These are phyloP conservation scores for Chaunax sp. DNA, from an alignment of 2,797 vertebrate species.

Conservation along the genomic window DNA sequence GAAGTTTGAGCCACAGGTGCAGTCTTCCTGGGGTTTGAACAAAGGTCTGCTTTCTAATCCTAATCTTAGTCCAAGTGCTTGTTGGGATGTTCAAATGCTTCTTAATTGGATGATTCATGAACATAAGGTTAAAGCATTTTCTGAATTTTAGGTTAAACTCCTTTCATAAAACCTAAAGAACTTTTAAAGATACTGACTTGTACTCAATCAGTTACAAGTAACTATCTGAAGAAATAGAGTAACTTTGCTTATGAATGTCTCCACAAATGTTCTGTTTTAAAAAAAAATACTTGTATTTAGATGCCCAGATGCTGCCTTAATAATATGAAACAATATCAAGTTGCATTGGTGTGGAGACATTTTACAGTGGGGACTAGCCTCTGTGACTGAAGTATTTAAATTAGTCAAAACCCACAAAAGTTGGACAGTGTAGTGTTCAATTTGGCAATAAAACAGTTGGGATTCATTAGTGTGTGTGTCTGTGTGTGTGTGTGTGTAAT, in stretches of 20 bases:
- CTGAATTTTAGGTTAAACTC: too few species aligned
- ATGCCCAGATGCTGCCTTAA: too few species aligned
- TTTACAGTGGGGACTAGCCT: too few species aligned
- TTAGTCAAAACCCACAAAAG: neutral
- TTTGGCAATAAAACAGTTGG: too few species aligned
- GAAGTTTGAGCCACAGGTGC: neutral
- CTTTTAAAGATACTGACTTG: neutral
- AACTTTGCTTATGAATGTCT: too few species aligned
- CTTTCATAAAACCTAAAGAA: too few species aligned
- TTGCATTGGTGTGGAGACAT: too few species aligned
- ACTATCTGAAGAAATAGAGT: too few species aligned
- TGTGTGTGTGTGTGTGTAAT: neutral
- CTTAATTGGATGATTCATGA: neutral
- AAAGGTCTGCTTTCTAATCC: conserved; percentile 19
- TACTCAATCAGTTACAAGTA: too few species aligned
- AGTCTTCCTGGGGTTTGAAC: neutral
- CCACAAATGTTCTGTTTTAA: too few species aligned
- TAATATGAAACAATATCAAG: too few species aligned
- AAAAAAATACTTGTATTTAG: too few species aligned
- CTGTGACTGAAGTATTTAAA: conserved; percentile 1
- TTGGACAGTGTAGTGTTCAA: neutral
- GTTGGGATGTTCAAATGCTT: neutral
- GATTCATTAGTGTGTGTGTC: neutral
- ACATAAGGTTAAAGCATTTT: neutral
- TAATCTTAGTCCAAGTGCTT: neutral